These are phyloP conservation scores for Burhinus oedicnemus DNA, from an alignment of 2,113 vertebrate genomes.

Conservation along the genomic window DNA sequence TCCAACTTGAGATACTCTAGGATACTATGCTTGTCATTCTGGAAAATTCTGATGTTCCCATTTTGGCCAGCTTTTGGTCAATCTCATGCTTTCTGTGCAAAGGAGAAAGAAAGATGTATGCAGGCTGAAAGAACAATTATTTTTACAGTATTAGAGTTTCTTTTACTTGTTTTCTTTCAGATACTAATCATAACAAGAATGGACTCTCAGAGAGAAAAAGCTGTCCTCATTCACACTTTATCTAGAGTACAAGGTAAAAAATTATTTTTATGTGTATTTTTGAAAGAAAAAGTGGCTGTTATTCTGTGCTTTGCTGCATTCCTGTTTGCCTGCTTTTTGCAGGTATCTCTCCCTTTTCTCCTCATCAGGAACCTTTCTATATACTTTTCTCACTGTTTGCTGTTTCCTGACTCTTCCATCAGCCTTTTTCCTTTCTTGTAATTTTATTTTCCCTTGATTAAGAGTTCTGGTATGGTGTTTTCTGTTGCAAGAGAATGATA, in stretches of 20 bases:
- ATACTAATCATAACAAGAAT: conserved; percentile 77
- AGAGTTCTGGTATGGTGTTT: neutral
- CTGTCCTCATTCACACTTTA: conserved; percentile 72
- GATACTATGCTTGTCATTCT: neutral
- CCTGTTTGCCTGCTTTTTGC: neutral
- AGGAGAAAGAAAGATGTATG: neutral
- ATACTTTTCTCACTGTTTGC: neutral
- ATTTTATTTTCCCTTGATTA: neutral
- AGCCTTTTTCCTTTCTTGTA: neutral
- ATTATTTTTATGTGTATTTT: neutral
- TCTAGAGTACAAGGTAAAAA: conserved; percentile 79
- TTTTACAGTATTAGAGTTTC: neutral
- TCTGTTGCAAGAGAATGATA: neutral
- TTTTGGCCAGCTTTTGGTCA: neutral
- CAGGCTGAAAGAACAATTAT: neutral
- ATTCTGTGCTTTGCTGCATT: neutral
- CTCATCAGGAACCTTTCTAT: neutral
- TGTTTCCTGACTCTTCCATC: neutral
- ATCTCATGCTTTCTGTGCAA: neutral
- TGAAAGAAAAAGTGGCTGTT: neutral
- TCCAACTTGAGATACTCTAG: neutral
- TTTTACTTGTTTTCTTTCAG: conserved; percentile 61
- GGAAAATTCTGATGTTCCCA: neutral
- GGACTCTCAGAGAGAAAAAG: conserved; percentile 69
- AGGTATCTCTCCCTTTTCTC: neutral